A percentile compares a stretch with the other conserved stretches of the same genome.
These are phyloP conservation scores for Menura novaehollandiae DNA, from an alignment of 2,113 vertebrate genomes.

Conservation along the genomic window DNA sequence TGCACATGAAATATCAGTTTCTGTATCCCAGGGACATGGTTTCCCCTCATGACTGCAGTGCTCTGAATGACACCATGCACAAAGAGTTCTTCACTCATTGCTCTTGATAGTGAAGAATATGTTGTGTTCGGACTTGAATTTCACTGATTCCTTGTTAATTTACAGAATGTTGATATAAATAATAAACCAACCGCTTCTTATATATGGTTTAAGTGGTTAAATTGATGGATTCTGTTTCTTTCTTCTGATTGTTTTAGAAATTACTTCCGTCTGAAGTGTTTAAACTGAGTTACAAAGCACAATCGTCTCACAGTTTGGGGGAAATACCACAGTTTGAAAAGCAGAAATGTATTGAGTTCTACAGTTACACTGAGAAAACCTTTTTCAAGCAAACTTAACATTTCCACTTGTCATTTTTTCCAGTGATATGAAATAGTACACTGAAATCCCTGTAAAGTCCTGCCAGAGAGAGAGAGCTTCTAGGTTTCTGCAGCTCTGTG, in stretches of 20 bases:
- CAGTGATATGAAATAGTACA: neutral
- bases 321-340: neutral
- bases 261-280: neutral
- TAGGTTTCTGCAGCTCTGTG: neutral
- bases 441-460: neutral
- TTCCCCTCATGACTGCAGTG: neutral
- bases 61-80: neutral
- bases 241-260: neutral
- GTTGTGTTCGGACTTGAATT: neutral
- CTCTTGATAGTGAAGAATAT: neutral
- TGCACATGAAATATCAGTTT: neutral
- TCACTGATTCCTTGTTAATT: neutral
- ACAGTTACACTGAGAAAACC: neutral
- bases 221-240: neutral
- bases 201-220: neutral
- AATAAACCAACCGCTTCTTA: neutral
- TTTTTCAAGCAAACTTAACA: neutral
- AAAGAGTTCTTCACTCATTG: neutral
- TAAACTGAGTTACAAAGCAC: neutral
- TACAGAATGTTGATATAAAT: neutral
- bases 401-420: slow-evolving; percentile 29
- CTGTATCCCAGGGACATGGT: neutral
- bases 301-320: neutral
- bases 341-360: neutral
- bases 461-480: neutral